phyloP scores from a whole-genome alignment of 2,888 invertebrate species.

The Oasisia sp. region DNA sequence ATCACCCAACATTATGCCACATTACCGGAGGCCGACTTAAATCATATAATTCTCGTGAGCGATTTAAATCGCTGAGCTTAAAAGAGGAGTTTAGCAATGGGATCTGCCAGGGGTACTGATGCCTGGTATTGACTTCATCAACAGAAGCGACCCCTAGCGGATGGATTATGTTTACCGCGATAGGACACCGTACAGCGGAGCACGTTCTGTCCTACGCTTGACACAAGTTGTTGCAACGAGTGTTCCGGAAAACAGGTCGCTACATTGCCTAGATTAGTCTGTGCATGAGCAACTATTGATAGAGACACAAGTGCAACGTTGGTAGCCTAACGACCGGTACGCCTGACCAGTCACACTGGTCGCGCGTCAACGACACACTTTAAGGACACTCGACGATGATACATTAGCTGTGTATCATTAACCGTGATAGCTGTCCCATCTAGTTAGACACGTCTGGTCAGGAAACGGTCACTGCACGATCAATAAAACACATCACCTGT shows the following conservation, averaged over 20 bases:
- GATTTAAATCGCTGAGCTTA: too few relatives aligned
- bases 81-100: too few relatives aligned
- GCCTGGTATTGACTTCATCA: too few relatives aligned
- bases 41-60: too few relatives aligned
- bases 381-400: neutral
- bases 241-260: neutral
- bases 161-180: too few relatives aligned
- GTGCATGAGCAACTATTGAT: neutral
- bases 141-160: too few relatives aligned
- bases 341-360: neutral
- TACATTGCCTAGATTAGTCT: neutral
- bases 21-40: too few relatives aligned
- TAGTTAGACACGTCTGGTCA: neutral
- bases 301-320: neutral
- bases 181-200: too few relatives aligned
- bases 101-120: too few relatives aligned
- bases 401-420: neutral
- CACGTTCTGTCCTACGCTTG: neutral
- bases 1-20: too few relatives aligned
- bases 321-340: neutral
- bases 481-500: neutral
- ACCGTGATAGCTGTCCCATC: neutral
- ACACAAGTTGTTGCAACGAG: neutral
- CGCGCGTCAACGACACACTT: neutral
- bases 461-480: neutral